Evolutionary conservation across 2,888 invertebrate genomes (phyloP), one percentile per base, ranked within the genome.

Genomic region (Vannuccia rotundouncinata): DNA sequence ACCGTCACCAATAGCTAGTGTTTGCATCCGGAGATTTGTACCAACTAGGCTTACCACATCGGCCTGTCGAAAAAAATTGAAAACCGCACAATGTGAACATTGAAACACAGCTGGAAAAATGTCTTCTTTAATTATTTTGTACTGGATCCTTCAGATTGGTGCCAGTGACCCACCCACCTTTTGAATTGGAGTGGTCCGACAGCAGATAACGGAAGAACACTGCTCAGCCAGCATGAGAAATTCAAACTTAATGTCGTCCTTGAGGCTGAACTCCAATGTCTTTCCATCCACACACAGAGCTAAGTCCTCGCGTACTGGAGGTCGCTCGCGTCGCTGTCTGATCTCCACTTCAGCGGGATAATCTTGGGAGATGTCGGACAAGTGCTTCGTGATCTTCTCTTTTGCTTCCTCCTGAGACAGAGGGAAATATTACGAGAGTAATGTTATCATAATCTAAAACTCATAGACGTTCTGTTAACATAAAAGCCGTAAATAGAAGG

Each of bases 241-340:
- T 2, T 81, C 60, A 29, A n/a, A 29, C 17, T 78, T 45, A 13
- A 45, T 25, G 17, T 75, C 60, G 10, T 31, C 60, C 2, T 74
- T 77, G 17, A 81, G 29, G n/a, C 95, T 94, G 88, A 93, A 95
- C 66, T 94, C 93, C 81, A 97, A 90, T 27, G 95, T 95, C 86
- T 94, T 93, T 0, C 96, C 96, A 89, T 97, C 96, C 76, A 97
- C 93, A 22, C 97, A 95, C 76, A 97, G 90, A 22, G 95, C 95
- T 80, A 86, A 82, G 59, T 84, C 83, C 25, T 80, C 27, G 1
- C 81, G n/a, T 17, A 28, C 22, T 1, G 27, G 79, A 1, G 79
- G 79, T 13, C 79, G 2, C 31, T 80, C 31, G 28, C 79, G 28
- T 1, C 79, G 79, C 29, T 79, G 79, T 5, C 79, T 28, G 29